Percentiles rank a stretch among this genome's conserved stretches.
Evolutionary conservation across 2,113 vertebrate genomes (phyloP).

Genomic region (Bostrychus sinensis): DNA sequence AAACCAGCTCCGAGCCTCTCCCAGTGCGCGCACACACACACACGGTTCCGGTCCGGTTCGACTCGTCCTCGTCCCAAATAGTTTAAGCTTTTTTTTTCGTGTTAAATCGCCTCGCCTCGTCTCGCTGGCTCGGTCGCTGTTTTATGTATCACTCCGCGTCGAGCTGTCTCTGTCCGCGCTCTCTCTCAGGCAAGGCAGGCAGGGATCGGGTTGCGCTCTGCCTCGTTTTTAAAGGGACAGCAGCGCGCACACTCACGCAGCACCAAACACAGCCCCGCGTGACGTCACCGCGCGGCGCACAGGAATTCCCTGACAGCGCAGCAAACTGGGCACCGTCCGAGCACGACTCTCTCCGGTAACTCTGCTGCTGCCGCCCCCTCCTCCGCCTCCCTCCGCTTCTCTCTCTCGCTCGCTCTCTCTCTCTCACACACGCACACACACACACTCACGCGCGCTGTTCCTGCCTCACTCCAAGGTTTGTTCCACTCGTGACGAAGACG

Average conservation of each 20-base stretch:
- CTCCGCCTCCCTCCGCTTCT: not conserved
- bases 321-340: constrained; percentile 39
- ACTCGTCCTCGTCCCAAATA: not conserved
- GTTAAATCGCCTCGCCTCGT: not conserved
- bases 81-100: not conserved
- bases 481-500: constrained; percentile 53
- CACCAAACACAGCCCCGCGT: constrained; percentile 27
- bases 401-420: not conserved
- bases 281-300: constrained; percentile 75
- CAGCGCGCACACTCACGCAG: constrained; percentile 34
- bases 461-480: constrained; percentile 17
- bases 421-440: not conserved
- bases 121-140: constrained; percentile 11
- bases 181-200: constrained; percentile 26
- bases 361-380: constrained; percentile 12
- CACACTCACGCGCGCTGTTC: no score
- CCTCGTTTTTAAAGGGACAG: constrained; percentile 79
- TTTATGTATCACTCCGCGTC: constrained; percentile 19
- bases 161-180: constrained; percentile 26
- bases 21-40: constrained; percentile 21
- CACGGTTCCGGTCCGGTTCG: not conserved
- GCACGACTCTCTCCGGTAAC: constrained; percentile 33
- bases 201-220: constrained; percentile 66
- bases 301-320: constrained; percentile 83
- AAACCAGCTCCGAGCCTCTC: constrained; percentile 31